Evolutionary conservation across 1,140 invertebrate genomes (phyloP), one percentile per base, ranked within the genome.

Genomic region (Camponotus floridanus): DNA sequence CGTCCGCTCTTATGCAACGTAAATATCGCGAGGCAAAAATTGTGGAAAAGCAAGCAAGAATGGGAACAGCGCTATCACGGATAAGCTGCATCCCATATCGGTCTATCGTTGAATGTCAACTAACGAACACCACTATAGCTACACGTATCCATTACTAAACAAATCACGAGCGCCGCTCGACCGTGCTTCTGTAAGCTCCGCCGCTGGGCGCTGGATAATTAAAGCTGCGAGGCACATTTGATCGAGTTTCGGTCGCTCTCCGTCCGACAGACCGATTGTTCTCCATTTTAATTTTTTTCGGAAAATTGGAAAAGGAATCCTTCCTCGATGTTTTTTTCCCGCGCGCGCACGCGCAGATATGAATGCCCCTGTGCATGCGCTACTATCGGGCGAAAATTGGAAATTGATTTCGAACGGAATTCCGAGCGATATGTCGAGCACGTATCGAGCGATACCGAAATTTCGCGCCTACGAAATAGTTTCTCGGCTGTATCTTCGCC

Each of bases 201-300:
- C 90, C 79, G 68, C 85, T 81, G 85, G 86, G 83, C 73, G 61
- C 55, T 85, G 71, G 91, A 91, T 92, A 91, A 92, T 92, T 92
- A 91, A 91, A 91, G 91, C 91, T 91, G 88, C 89, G 88, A 91
- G 91, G 91, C 89, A 90, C 87, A 78, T 87, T 89, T 89, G 88
- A 90, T 90, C 89, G 87, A 85, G 85, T 90, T 87, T 89, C 88
- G 80, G 78, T 87, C 88, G 79, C 62, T 65, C 62, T 85, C 86
- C 65, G 79, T 87, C 61, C 87, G 87, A 55, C 83, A 48, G 87
- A 68, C 86, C 84, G 89, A 90, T 90, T 90, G 89, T 87, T 89
- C 87, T 62, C 85, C 70, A 86, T 90, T 89, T 87, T 87, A 87
- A 87, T 89, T 89, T 86, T 85, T 86, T 88, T 88, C 87, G 57